phyloP scores from a whole-genome alignment of 1,140 invertebrate genomes.

The Helicoverpa armigera region DNA sequence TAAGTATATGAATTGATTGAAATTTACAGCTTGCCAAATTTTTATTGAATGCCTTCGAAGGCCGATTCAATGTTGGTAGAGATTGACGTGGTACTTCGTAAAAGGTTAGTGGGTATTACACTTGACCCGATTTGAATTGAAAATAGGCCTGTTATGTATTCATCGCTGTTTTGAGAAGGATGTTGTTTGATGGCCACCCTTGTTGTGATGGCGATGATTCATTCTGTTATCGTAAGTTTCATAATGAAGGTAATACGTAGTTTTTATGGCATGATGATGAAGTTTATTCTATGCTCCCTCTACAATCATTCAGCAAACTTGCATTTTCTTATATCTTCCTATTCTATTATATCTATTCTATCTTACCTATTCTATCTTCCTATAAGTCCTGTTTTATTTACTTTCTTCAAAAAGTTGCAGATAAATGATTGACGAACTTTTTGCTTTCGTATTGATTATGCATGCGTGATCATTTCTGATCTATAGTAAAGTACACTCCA shows the following conservation, averaged over 20 bases:
- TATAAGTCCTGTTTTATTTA: no score
- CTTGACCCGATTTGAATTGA: constrained; percentile 42
- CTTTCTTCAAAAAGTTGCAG: not conserved
- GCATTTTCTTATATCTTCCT: no score
- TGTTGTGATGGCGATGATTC: not conserved
- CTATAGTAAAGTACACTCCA: not conserved
- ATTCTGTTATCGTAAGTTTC: no score
- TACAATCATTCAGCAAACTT: no score
- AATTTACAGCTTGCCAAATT: constrained; percentile 61
- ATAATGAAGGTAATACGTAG: no score
- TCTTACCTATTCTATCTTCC: no score
- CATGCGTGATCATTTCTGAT: not conserved
- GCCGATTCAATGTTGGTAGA: constrained; percentile 36
- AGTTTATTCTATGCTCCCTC: no score
- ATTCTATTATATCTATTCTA: no score
- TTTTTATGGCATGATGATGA: no score
- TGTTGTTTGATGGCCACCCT: constrained; percentile 1
- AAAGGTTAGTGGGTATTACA: constrained; percentile 38
- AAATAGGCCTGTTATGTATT: constrained; percentile 21
- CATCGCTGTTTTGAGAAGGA: constrained; percentile 5
- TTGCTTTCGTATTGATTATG: not conserved
- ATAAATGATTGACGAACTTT: not conserved
- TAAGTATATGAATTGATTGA: constrained; percentile 54
- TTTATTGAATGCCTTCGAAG: constrained; percentile 55
- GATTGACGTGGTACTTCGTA: constrained; percentile 34